phyloP scores from a whole-genome alignment of 2,888 invertebrate genomes.

The Caenorhabditis drosophilae region DNA sequence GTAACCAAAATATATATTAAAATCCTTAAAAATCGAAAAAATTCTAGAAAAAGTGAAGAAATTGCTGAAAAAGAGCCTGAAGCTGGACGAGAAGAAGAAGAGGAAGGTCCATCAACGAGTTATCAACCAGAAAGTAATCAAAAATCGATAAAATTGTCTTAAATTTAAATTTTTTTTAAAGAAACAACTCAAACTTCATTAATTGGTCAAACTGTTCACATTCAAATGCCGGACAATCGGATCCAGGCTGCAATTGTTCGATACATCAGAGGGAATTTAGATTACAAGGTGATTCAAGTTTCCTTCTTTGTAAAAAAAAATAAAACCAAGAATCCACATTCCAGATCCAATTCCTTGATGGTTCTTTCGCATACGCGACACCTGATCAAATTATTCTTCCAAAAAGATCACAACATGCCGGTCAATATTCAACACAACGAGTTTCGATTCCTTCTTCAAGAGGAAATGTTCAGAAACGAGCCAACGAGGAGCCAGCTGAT shows the following conservation, averaged over 20 bases:
- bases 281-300: conserved; percentile 13
- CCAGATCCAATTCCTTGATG: conserved; percentile 53
- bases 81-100: no score
- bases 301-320: not conserved
- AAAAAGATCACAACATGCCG: conserved; percentile 13
- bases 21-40: not conserved
- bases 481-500: no score
- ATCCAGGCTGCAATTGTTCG: conserved; percentile 26
- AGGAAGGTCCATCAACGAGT: conserved; percentile 7
- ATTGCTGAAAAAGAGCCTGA: no score
- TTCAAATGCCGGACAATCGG: conserved; percentile 15
- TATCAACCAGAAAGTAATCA: not conserved
- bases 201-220: conserved; percentile 30
- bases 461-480: no score
- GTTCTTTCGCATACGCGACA: conserved; percentile 51
- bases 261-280: conserved; percentile 14
- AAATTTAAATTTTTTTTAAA: not conserved
- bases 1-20: conserved; percentile 8
- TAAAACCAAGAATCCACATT: no score
- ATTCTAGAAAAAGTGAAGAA: not conserved
- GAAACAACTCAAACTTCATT: not conserved
- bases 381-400: conserved; percentile 42
- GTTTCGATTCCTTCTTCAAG: no score
- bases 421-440: not conserved
- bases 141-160: not conserved